Evolutionary conservation across 1,140 invertebrate species (phyloP).

Genomic region (Heterodera schachtii): DNA sequence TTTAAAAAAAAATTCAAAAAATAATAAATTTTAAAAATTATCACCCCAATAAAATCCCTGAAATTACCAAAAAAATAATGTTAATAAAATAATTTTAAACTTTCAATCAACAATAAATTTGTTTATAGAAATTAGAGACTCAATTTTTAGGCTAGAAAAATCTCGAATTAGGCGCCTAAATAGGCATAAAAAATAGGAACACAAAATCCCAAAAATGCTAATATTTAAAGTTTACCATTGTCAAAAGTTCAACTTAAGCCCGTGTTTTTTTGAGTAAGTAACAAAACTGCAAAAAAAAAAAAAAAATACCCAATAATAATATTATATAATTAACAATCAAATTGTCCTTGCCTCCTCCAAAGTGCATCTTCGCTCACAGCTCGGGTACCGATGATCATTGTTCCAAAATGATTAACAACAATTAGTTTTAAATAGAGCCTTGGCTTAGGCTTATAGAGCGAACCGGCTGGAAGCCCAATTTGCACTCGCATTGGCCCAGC

Average conservation of each 20-base stretch:
- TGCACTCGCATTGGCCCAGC: constrained; percentile 47
- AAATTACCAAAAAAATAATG: background rate
- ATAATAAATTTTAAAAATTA: background rate
- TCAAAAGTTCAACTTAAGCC: too few species aligned
- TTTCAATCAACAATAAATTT: background rate
- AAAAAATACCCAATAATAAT: background rate
- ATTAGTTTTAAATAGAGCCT: background rate
- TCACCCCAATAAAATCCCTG: too few species aligned
- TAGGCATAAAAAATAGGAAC: too few species aligned
- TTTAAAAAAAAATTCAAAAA: constrained; percentile 9
- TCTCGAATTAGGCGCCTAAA: too few species aligned
- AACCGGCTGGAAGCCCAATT: constrained; percentile 40
- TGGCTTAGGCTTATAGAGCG: background rate
- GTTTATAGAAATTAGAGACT: too few species aligned
- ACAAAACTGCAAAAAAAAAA: background rate
- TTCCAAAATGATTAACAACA: constrained; percentile 46
- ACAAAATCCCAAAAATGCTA: too few species aligned
- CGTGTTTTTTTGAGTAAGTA: too few species aligned
- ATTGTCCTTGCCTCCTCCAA: constrained; percentile 28
- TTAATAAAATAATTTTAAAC: background rate
- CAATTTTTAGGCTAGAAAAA: too few species aligned
- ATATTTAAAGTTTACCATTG: too few species aligned
- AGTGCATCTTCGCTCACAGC: constrained; percentile 57
- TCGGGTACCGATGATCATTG: constrained; percentile 64
- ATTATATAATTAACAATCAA: background rate